These are phyloP conservation scores for Actinostola sp. DNA, from an alignment of 92 coral and sea anemone species.

Conservation along the genomic window DNA sequence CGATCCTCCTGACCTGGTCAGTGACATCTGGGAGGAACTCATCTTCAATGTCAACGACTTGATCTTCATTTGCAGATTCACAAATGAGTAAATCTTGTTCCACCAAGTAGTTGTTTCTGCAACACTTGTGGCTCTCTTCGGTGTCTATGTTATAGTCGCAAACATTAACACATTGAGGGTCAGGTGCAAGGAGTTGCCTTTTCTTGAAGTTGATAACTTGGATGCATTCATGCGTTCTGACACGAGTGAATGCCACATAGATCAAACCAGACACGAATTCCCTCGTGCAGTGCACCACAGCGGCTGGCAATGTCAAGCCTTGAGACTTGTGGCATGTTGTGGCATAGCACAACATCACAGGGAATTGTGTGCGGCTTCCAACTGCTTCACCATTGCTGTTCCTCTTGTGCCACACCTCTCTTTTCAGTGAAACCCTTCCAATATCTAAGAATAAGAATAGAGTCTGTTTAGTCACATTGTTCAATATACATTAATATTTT, in stretches of 20 bases:
- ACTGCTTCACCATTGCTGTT: constrained; percentile 28
- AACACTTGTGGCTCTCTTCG: constrained; percentile 24
- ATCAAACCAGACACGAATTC: constrained; percentile 62
- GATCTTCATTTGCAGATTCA: neutral
- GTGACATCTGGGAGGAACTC: neutral
- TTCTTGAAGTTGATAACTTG: constrained; percentile 14
- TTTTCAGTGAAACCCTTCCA: constrained; percentile 28
- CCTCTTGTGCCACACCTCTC: constrained; percentile 43
- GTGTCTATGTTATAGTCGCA: neutral
- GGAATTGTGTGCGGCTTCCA: constrained; percentile 47
- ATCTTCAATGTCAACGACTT: neutral
- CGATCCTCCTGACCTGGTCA: constrained; percentile 1
- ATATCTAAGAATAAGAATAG: too few relatives aligned
- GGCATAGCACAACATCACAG: constrained; percentile 37
- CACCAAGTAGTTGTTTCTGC: constrained; percentile 21
- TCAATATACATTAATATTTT: too few relatives aligned
- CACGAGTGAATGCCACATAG: constrained; percentile 51
- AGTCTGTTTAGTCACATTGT: too few relatives aligned
- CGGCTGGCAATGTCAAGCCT: constrained; percentile 50
- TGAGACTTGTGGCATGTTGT: constrained; percentile 60
- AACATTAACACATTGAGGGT: constrained; percentile 16
- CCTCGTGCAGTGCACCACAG: constrained; percentile 51
- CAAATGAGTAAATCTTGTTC: neutral
- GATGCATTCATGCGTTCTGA: constrained; percentile 11
- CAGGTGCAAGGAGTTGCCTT: constrained; percentile 27